Evolutionary conservation across 2,113 vertebrate species (phyloP).

Genomic region (Nicator chloris): DNA sequence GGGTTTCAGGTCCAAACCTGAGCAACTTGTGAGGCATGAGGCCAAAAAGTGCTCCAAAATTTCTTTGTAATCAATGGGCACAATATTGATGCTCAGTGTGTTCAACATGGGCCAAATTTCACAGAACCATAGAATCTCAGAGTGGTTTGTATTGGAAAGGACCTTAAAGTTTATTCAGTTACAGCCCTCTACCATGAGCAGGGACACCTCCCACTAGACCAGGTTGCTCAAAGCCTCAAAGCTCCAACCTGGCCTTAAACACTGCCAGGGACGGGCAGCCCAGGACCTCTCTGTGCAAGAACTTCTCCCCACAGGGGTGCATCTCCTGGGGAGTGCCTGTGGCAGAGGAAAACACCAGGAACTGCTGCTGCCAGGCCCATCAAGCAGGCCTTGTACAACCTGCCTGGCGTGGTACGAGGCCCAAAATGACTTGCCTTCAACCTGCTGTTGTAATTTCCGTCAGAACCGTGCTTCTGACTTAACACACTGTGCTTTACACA

Average conservation of each 20-base stretch:
- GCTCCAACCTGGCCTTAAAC: not conserved
- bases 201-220: not conserved
- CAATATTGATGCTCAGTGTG: not conserved
- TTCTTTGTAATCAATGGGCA: not conserved
- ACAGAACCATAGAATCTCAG: not conserved
- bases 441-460: not conserved
- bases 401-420: not conserved
- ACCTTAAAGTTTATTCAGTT: not conserved
- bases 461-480: not conserved
- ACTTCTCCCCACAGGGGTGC: not conserved
- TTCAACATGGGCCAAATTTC: not conserved
- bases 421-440: not conserved
- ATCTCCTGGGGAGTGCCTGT: not conserved
- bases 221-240: not conserved
- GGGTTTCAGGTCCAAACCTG: not conserved
- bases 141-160: not conserved
- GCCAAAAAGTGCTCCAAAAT: not conserved
- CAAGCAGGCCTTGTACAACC: not conserved
- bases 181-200: not conserved
- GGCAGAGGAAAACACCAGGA: not conserved
- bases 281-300: not conserved
- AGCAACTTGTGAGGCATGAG: not conserved
- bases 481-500: constrained; percentile 2
- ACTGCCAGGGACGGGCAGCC: not conserved
- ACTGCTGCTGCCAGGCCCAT: not conserved